Conservation (phyloP, 2,113 vertebrate species). For the Eudorcas thomsonii region DNA sequence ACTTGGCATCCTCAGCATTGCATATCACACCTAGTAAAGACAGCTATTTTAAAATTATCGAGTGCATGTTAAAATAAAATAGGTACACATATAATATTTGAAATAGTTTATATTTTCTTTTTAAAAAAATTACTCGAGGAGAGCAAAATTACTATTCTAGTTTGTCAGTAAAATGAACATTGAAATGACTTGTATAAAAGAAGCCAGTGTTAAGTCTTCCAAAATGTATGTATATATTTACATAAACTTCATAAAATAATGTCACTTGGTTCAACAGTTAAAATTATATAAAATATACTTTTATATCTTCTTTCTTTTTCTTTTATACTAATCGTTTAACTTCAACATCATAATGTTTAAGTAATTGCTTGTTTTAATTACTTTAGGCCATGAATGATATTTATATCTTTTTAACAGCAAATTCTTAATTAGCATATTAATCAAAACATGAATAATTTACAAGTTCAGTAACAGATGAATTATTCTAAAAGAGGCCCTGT, state of each 20-base stretch:
- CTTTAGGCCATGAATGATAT: constrained; percentile 86
- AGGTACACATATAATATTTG: background rate
- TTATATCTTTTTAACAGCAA: constrained; percentile 86
- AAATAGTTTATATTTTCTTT: background rate
- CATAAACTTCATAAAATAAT: constrained; percentile 65
- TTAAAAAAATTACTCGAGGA: background rate
- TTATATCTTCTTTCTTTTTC: constrained; percentile 73
- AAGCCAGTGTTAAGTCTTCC: constrained; percentile 19
- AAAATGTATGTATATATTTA: constrained; percentile 8
- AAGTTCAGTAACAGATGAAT: constrained; percentile 83
- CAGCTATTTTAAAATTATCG: background rate
- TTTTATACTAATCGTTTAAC: constrained; percentile 83
- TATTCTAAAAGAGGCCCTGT: constrained; percentile 76
- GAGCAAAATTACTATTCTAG: background rate
- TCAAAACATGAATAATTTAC: constrained; percentile 91
- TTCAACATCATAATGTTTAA: constrained; percentile 86
- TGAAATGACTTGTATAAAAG: background rate
- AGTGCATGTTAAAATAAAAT: background rate
- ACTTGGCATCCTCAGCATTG: fast-evolving
- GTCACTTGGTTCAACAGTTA: constrained; percentile 36
- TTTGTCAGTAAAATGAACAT: constrained; percentile 11
- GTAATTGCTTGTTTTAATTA: constrained; percentile 91
- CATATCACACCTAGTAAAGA: background rate
- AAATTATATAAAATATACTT: constrained; percentile 73
- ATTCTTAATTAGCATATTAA: constrained; percentile 92